Evolutionary conservation across 2,113 vertebrate species (phyloP).

Genomic region (Gallinago jamesoni): DNA sequence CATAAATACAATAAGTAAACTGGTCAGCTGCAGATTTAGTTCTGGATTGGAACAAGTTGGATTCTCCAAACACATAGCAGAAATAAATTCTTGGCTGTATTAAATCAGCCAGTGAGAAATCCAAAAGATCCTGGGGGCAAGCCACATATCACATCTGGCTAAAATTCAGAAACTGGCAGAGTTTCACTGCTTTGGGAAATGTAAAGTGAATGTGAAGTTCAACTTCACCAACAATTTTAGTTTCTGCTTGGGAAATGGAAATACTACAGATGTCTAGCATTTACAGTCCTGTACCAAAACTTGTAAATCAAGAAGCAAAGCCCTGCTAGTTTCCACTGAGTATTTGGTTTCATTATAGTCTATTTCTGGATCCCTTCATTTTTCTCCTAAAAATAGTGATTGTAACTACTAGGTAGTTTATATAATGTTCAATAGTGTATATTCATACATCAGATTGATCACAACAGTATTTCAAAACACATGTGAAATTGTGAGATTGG

Average conservation of each 20-base stretch:
- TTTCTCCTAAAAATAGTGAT: constrained; percentile 2
- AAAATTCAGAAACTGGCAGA: constrained; percentile 53
- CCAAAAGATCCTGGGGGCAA: constrained; percentile 14
- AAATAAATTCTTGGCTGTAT: constrained; percentile 12
- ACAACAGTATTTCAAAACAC: constrained; percentile 4
- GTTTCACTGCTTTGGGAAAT: constrained; percentile 59
- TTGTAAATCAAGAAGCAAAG: constrained; percentile 53
- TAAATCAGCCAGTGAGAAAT: neutral
- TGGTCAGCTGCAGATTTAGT: neutral
- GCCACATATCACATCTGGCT: constrained; percentile 53
- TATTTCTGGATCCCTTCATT: constrained; percentile 23
- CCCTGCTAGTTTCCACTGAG: neutral
- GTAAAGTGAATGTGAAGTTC: constrained; percentile 63
- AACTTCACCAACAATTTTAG: constrained; percentile 61
- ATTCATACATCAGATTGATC: neutral
- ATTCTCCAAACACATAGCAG: neutral
- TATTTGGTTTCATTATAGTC: constrained; percentile 35
- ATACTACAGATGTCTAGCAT: constrained; percentile 45
- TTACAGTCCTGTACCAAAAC: constrained; percentile 43
- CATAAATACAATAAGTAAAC: neutral
- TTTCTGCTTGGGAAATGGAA: constrained; percentile 51
- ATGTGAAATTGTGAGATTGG: neutral
- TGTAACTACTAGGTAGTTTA: neutral
- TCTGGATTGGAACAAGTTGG: neutral
- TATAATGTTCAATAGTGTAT: neutral